These are phyloP conservation scores for Actinemys pallida DNA, from an alignment of 2,113 vertebrate species.

Conservation along the genomic window DNA sequence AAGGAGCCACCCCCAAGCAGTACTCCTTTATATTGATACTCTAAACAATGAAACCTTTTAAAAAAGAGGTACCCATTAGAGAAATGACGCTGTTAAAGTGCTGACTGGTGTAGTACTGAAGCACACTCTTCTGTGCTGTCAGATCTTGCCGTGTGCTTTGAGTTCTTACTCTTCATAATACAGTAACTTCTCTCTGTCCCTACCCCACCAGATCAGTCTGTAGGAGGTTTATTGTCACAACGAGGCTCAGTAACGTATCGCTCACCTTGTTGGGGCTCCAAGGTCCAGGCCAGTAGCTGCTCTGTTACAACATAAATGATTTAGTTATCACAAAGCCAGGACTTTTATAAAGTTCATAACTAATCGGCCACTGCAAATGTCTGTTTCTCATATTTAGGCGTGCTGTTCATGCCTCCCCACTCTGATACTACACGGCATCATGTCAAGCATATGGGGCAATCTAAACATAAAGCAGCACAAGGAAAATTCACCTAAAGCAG, in stretches of 20 bases:
- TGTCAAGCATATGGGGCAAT: background rate
- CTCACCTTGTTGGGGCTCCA: conserved; percentile 64
- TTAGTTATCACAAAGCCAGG: conserved; percentile 39
- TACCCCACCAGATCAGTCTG: conserved; percentile 36
- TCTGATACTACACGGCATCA: conserved; percentile 18
- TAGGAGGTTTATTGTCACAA: conserved; percentile 57
- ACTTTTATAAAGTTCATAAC: conserved; percentile 58
- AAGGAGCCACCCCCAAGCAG: conserved; percentile 27
- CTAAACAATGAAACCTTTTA: conserved; percentile 18
- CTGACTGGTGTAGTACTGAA: background rate
- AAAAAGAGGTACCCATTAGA: background rate
- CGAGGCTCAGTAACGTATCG: conserved; percentile 39
- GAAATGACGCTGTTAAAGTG: background rate
- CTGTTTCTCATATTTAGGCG: background rate
- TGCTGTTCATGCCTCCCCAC: background rate
- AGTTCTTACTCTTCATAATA: conserved; percentile 20
- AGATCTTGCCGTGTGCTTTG: background rate
- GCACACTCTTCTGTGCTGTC: background rate
- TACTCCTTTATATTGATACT: background rate
- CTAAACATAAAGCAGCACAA: background rate
- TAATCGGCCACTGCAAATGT: conserved; percentile 39
- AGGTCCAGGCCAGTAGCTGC: conserved; percentile 51
- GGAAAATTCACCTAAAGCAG: background rate
- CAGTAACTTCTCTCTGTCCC: conserved; percentile 26
- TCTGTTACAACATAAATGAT: conserved; percentile 61